phyloP scores from a whole-genome alignment of 2,797 vertebrate species.

The Anableps anableps region DNA sequence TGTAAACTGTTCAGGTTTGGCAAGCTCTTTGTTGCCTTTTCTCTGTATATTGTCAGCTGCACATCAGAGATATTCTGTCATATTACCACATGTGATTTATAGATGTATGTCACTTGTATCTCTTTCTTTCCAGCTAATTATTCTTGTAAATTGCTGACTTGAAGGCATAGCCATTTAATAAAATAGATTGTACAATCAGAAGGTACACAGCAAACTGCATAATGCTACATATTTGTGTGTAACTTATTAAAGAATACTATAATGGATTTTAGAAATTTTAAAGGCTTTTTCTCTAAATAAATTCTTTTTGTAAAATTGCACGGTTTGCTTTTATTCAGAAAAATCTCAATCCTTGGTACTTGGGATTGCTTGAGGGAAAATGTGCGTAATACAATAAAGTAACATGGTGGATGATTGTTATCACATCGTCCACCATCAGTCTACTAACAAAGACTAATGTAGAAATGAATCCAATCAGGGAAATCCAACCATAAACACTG shows the following conservation, averaged over 20 bases:
- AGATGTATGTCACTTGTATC: conserved; percentile 15
- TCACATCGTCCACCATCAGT: not conserved
- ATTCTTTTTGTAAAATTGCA: conserved; percentile 55
- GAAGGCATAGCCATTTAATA: conserved; percentile 27
- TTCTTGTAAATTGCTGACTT: conserved; percentile 38
- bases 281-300: conserved; percentile 56
- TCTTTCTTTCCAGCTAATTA: conserved; percentile 38
- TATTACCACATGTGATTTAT: conserved; percentile 19
- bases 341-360: not conserved
- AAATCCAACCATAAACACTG: not conserved
- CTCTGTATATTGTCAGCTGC: conserved; percentile 35
- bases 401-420: not conserved
- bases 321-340: not conserved
- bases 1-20: not conserved
- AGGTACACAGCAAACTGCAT: conserved; percentile 18
- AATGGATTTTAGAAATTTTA: conserved; percentile 39
- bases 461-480: not conserved
- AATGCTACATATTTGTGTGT: conserved; percentile 34
- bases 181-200: conserved; percentile 24
- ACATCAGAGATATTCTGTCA: conserved; percentile 30
- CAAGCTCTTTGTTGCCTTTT: conserved; percentile 27
- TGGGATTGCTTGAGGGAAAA: not conserved
- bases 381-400: not conserved
- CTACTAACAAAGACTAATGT: not conserved
- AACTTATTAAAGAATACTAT: conserved; percentile 28